These are phyloP conservation scores for Amyelois transitella DNA, from an alignment of 1,140 invertebrate genomes.

Conservation along the genomic window DNA sequence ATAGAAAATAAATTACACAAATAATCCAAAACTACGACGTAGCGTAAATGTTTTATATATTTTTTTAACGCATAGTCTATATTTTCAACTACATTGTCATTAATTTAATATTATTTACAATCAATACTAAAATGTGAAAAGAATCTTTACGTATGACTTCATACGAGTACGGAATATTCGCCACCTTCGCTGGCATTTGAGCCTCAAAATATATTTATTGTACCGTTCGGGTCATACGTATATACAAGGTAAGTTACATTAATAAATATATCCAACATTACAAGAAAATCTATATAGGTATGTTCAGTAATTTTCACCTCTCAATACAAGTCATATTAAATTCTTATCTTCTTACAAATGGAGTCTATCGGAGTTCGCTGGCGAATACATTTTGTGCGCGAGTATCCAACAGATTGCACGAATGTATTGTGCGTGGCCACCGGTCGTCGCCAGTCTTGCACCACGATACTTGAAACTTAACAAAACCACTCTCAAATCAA, in stretches of 20 bases:
- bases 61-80: constrained; percentile 43
- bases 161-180: constrained; percentile 37
- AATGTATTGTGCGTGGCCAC: constrained; percentile 3
- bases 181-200: constrained; percentile 26
- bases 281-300: constrained; percentile 54
- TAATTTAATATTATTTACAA: constrained; percentile 59
- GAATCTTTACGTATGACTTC: constrained; percentile 61
- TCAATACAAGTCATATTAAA: constrained; percentile 29
- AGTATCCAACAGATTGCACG: constrained; percentile 20
- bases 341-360: constrained; percentile 46
- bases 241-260: constrained; percentile 69
- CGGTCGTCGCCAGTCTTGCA: constrained; percentile 5
- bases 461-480: constrained; percentile 14
- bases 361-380: constrained; percentile 53
- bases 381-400: constrained; percentile 55
- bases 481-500: background rate
- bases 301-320: constrained; percentile 48
- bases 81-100: constrained; percentile 49
- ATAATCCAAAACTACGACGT: constrained; percentile 15
- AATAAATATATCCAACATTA: constrained; percentile 58
- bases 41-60: constrained; percentile 17
- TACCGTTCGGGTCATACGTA: constrained; percentile 64
- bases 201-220: constrained; percentile 53
- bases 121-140: constrained; percentile 50
- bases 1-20: constrained; percentile 22